Base-by-base conservation (phyloP, 2,888 invertebrate species). In the Drosophila bunnanda region DNA sequence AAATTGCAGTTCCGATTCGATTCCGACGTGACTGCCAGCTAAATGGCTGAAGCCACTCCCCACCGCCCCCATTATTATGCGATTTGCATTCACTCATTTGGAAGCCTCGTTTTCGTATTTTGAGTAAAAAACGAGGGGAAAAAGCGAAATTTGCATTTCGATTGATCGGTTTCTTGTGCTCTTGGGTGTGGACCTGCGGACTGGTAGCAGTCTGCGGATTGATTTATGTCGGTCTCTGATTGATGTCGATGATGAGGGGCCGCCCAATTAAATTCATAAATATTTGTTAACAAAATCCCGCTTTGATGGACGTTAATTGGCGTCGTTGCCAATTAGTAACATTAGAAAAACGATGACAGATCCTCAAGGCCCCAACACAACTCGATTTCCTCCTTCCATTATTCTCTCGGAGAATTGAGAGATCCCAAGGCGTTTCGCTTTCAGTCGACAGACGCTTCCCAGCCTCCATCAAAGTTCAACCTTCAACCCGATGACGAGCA, bases 211-310 rank as follows among this genome's bases (percentile, higher is more conserved):
- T 30, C 67, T 43, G 52, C 28, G 58, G 70, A 56, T 76, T 83
- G 87, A 83, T 88, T 83, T 69, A 88, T 86, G 83, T 41, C 56
- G 44, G 57, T 12, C 30, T 57, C 66, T 71, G 84, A 84, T 86
- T 88, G 89, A 84, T 86, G 84, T 76, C 64, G 22, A 10, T 65
- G 72, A 78, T 56, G 58, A 68, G 50, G 20, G 50, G 20, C 5
- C 32, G 32, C 22, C 64, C 84, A 81, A 86, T 81, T 81, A 81
- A 81, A 67, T 78, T 46, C 64, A 86, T 83, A 84, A 82, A 74
- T 74, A 69, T 57, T 67, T 36, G 62, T 69, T 32, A 66, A 60
- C 69, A 67, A 65, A 38, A 32, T 10, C 3, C 28, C 8, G n/a
- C 22, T 30, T 60, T 81, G 87, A 87, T 74, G 34, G 77, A 84